phyloP scores from a whole-genome alignment of 2,113 vertebrate genomes.

The Spermophilus dauricus region DNA sequence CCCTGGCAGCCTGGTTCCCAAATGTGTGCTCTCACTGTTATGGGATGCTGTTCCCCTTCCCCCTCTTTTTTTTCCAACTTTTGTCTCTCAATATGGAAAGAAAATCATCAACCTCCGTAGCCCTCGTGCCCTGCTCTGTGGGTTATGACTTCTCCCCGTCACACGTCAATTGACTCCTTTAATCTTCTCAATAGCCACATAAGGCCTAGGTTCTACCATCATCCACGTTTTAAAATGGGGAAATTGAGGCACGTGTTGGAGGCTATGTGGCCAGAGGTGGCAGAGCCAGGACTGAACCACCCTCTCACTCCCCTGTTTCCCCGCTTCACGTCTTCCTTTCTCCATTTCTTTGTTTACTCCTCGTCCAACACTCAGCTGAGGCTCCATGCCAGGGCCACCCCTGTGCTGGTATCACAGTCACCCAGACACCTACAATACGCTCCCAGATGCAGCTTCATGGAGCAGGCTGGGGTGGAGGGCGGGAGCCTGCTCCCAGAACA shows the following conservation, averaged over 20 bases:
- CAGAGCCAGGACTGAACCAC: background rate
- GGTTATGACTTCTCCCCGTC: background rate
- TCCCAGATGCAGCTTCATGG: background rate
- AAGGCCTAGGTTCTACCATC: background rate
- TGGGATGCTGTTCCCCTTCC: too few species aligned
- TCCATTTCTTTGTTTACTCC: background rate
- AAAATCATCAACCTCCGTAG: background rate
- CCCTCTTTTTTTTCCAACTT: background rate
- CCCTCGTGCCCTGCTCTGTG: background rate
- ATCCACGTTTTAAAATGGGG: background rate
- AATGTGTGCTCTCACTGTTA: background rate
- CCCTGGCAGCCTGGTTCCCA: background rate
- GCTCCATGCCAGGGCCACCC: background rate
- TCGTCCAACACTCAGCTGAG: background rate
- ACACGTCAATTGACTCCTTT: background rate
- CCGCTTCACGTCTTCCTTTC: background rate
- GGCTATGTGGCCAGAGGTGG: background rate
- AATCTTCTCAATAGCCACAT: background rate
- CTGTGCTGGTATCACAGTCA: background rate
- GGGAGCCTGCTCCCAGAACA: background rate
- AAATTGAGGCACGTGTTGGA: background rate
- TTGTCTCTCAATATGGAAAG: background rate
- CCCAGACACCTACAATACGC: background rate
- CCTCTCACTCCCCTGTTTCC: fast-evolving
- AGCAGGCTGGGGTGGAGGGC: background rate